These are phyloP conservation scores for Drosophila tsacasi DNA, from an alignment of 1,140 invertebrate species.

Conservation along the genomic window DNA sequence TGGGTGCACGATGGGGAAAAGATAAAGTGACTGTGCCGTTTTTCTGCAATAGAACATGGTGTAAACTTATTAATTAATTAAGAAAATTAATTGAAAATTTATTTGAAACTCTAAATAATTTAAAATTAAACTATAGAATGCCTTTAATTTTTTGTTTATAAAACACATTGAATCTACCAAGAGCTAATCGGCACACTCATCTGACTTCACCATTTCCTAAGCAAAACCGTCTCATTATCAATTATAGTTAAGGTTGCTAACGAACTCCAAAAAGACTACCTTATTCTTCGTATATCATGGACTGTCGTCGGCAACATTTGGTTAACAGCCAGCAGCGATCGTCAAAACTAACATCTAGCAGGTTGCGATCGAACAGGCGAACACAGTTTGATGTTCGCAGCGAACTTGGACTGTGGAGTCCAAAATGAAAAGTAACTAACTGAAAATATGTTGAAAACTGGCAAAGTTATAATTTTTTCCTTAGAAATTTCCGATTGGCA, in stretches of 20 bases:
- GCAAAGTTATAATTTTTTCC: no score
- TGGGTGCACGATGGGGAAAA: neutral
- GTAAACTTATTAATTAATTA: neutral
- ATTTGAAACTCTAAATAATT: neutral
- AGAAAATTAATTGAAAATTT: neutral
- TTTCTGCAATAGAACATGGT: neutral
- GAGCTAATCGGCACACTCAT: neutral
- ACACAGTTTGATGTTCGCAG: neutral
- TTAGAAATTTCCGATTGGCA: no score
- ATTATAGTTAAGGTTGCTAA: neutral
- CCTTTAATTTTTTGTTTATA: neutral
- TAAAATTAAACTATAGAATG: neutral
- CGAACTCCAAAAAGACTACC: neutral
- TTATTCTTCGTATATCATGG: neutral
- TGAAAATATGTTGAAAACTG: no score
- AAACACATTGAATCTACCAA: neutral
- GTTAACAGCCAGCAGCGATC: neutral
- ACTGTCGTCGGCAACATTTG: neutral
- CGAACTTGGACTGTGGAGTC: neutral
- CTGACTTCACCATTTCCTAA: neutral
- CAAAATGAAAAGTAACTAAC: no score
- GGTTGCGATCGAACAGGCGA: neutral
- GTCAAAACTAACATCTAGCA: neutral
- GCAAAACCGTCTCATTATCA: neutral
- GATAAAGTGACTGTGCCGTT: neutral